Base-by-base conservation (phyloP, 2,113 vertebrate genomes). In the Xenus cinereus region DNA sequence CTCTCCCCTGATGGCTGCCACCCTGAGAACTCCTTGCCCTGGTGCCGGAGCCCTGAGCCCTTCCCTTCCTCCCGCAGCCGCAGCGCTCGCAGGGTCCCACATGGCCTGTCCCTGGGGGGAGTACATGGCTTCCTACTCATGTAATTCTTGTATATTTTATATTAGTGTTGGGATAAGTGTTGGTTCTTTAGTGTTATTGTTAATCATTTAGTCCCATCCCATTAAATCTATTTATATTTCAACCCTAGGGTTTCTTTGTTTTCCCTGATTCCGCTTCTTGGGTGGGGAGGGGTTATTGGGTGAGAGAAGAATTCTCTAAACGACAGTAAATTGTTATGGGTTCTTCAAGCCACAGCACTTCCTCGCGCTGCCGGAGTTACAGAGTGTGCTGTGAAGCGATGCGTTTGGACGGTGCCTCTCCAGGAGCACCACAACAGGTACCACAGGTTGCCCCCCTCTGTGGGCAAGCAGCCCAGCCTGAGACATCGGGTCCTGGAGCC, bases 301-400 rank as follows among this genome's bases (percentile, higher is more conserved):
- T 59, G 57, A 59, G 33, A 23, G 33, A 59, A 15, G 9, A 59
- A 59, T n/a, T n/a, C 33, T 59, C 33, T 23, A 14, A 59, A 59
- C 6, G 8, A 35, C 57, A 59, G 22, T 23, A 59, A 59, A 14
- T 59, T 24, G 8, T 35, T 24, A n/a, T 10, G 57, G 33, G 33
- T 59, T 59, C n/a, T 23, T 59, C 57, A 59, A 35, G 15, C 57
- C 33, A 14, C 22, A 59, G 21, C 33, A 5, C 24, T 41, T 60
- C 46, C n/a, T 71, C 12, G 10, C 1, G 0, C 35, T 62, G 60
- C 51, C 1, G 2, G 53, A 32, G 23, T 56, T 39, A 43, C 53
- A 57, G 1, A 1, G 33, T 21, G 26, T 10, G 2, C 39, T 6
- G 1, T 20, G 7, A 15, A 15, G 18, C 30, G 37, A 46, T 3